Percentiles rank a stretch among this genome's conserved stretches.
phyloP scores from a whole-genome alignment of 2,888 invertebrate genomes.

The Sarcophaga subvicina region DNA sequence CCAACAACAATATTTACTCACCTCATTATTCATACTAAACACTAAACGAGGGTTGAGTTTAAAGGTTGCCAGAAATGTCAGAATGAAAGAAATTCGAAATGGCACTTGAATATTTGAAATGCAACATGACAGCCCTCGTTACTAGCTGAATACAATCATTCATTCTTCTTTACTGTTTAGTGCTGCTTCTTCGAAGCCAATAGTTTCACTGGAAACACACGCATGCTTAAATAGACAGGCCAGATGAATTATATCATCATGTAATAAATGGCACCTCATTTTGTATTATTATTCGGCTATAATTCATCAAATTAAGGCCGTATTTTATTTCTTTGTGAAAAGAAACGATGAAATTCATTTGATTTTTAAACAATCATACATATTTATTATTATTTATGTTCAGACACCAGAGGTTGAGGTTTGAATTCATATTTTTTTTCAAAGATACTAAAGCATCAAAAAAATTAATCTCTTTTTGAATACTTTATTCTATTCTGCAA shows the following conservation, averaged over 20 bases:
- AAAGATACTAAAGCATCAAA: no score
- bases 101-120: constrained; percentile 5
- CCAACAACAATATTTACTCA: constrained; percentile 33
- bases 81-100: neutral
- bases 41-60: neutral
- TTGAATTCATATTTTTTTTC: constrained; percentile 13
- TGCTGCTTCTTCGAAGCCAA: neutral
- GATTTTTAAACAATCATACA: neutral
- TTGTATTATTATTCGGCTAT: constrained; percentile 14
- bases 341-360: neutral
- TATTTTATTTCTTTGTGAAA: neutral
- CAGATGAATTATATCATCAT: constrained; percentile 55
- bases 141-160: constrained; percentile 17
- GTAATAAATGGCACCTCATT: constrained; percentile 53
- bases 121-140: neutral
- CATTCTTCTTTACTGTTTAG: neutral
- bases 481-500: no score
- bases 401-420: neutral
- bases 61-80: neutral
- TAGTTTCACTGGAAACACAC: no score
- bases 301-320: constrained; percentile 4
- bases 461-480: no score
- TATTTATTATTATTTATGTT: neutral
- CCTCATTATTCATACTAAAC: constrained; percentile 52
- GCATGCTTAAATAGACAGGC: no score